Base-by-base conservation (phyloP, 2,888 invertebrate genomes). In the Euplexia lucipara region DNA sequence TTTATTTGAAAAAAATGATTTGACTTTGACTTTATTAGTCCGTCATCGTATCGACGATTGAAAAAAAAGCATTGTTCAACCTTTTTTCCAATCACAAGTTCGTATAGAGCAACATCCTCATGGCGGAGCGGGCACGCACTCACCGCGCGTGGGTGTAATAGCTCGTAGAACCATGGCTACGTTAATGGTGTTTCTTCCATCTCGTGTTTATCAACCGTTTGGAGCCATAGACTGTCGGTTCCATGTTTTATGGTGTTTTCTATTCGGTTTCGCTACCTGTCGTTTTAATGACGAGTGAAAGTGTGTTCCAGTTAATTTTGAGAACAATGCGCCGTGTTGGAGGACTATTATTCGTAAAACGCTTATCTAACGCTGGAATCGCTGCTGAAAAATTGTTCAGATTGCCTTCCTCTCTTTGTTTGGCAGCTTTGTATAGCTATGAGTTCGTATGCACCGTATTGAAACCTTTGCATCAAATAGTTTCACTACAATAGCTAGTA, bases 221-320 rank as follows among this genome's bases (percentile, higher is more conserved):
- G 60, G 44, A n/a, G 10, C 20, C 56, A 39, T 58, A 42, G 41
- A 14, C 39, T 16, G 54, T 61, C 56, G 44, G 48, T 57, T 26
- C 37, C 35, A 39, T 56, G 58, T 44, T 54, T 48, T 56, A 71
- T 62, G 61, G 67, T 67, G 62, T 53, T 75, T 57, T 68, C 68
- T 57, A 75, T 64, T 74, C 59, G 64, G 53, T 80, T 72, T 69
- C 78, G 78, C 72, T 72, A 59, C 37, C 52, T 44, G 81, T 81
- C 77, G 81, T 81, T 77, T 68, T 62, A 65, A 64, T 76, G 65
- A 54, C 53, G 20, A 75, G 79, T 59, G 79, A 80, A 79, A 80
- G 81, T 79, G 26, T 62, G 79, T 75, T 70, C 75, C 57, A 75
- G 35, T 78, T 77, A 42, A 54, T 69, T 72, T 70, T 48, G 68